Evolutionary conservation across 2,797 vertebrate genomes (phyloP).

Genomic region (Cyprinodon diabolis): DNA sequence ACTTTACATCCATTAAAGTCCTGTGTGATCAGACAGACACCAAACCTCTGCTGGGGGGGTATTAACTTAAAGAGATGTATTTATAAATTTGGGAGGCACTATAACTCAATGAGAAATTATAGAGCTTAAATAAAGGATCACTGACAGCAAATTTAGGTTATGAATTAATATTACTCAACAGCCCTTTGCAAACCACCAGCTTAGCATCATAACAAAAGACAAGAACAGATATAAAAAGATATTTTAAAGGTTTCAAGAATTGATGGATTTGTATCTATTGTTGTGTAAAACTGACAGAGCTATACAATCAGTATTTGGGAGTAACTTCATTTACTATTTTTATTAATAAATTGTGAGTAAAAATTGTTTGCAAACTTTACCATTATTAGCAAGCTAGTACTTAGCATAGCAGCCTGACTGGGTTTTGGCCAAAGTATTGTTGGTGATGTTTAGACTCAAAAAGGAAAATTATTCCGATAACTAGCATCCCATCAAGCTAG

Average conservation of each 20-base stretch:
- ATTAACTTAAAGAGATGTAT: constrained; percentile 32
- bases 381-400: neutral
- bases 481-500: neutral
- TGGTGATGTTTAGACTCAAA: neutral
- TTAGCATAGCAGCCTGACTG: neutral
- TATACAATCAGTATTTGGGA: neutral
- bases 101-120: constrained; percentile 21
- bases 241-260: neutral
- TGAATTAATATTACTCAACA: constrained; percentile 6
- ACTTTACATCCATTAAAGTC: constrained; percentile 52
- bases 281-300: neutral
- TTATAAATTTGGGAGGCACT: constrained; percentile 28
- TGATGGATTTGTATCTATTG: too few relatives aligned
- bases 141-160: constrained; percentile 50
- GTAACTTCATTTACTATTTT: neutral
- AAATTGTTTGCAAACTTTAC: neutral
- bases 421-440: neutral
- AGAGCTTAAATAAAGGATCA: constrained; percentile 31
- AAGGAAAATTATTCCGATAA: neutral
- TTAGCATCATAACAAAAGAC: neutral
- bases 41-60: too few relatives aligned
- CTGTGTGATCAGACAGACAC: constrained; percentile 35
- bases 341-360: neutral
- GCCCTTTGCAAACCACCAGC: constrained; percentile 27
- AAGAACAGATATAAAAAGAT: neutral